Evolutionary conservation across 2,113 vertebrate species (phyloP).

Genomic region (Tragelaphus scriptus): DNA sequence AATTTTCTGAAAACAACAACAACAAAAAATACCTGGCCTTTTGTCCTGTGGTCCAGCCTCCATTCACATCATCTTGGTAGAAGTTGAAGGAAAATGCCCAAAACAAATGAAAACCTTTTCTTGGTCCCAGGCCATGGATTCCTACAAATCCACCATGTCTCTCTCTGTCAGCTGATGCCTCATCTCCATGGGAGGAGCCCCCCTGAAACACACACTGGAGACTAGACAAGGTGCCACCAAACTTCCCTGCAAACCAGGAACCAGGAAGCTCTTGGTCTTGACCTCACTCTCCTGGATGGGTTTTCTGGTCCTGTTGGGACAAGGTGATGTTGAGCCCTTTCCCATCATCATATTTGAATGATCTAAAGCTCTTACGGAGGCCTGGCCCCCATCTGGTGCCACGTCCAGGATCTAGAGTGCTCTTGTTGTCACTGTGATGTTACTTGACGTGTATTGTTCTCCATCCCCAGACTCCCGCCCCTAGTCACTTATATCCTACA

Average conservation of each 20-base stretch:
- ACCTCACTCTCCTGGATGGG: background rate
- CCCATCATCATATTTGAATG: too few species aligned
- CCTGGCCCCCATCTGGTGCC: background rate
- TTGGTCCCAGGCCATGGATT: background rate
- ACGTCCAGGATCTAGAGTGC: background rate
- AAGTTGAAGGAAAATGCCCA: background rate
- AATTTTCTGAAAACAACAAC: background rate
- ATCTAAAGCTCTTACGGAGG: background rate
- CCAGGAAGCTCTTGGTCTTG: background rate
- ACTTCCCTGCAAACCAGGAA: background rate
- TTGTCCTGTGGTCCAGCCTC: background rate
- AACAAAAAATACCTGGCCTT: background rate
- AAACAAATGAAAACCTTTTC: background rate
- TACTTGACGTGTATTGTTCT: background rate
- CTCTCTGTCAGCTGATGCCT: background rate
- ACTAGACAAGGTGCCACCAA: background rate
- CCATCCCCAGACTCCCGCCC: background rate
- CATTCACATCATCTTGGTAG: background rate
- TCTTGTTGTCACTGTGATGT: background rate
- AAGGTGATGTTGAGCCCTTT: accelerated
- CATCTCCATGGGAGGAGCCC: background rate
- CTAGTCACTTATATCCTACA: background rate
- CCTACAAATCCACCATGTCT: background rate
- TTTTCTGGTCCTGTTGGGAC: background rate
- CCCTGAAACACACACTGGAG: background rate